phyloP scores from a whole-genome alignment of 2,113 vertebrate genomes.

The Poecile atricapillus region DNA sequence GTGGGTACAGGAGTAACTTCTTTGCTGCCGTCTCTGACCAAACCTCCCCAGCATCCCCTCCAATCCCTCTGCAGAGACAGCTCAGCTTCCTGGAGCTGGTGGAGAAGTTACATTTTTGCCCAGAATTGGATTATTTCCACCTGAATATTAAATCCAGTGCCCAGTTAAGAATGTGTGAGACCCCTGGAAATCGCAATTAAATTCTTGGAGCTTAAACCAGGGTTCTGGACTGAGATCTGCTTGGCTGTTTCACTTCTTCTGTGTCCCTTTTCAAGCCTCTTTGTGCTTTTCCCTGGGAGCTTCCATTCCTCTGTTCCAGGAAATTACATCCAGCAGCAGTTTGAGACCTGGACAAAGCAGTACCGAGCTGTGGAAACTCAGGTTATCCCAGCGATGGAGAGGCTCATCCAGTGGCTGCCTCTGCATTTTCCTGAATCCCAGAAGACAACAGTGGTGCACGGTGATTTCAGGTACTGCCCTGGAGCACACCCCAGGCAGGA shows the following conservation, averaged over 20 bases:
- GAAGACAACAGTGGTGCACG: slow-evolving; percentile 72
- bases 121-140: neutral
- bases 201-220: neutral
- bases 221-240: neutral
- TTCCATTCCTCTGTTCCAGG: slow-evolving; percentile 8
- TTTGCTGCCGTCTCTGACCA: neutral
- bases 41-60: neutral
- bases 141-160: neutral
- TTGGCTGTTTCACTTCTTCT: neutral
- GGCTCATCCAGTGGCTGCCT: slow-evolving; percentile 81
- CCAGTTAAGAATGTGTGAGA: neutral
- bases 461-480: slow-evolving; percentile 79
- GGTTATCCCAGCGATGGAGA: slow-evolving; percentile 76
- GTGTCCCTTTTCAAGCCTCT: neutral
- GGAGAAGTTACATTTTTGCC: neutral
- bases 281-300: neutral
- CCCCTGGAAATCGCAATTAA: neutral
- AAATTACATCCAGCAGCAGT: slow-evolving; percentile 72
- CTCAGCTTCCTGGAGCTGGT: neutral
- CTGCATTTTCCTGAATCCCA: slow-evolving; percentile 73
- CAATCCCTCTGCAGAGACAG: neutral
- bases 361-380: slow-evolving; percentile 73
- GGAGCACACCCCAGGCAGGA: neutral
- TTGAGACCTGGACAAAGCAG: slow-evolving; percentile 75
- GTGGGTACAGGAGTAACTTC: neutral